phyloP scores from a whole-genome alignment of 2,888 invertebrate genomes.

The Sminthurides aquaticus region DNA sequence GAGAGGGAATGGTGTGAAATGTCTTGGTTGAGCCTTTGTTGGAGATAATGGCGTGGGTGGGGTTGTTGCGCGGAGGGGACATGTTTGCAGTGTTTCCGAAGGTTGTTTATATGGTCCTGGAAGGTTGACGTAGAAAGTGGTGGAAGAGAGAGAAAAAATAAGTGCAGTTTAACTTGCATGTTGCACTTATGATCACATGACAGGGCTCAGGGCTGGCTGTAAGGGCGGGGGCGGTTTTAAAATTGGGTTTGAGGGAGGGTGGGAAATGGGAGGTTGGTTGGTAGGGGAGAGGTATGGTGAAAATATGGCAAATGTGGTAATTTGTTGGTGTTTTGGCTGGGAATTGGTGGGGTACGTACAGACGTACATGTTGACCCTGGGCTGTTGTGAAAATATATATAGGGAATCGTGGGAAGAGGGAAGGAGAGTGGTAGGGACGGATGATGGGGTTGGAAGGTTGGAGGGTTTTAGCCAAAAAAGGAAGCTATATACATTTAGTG shows the following conservation, averaged over 20 bases:
- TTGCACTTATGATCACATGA: not conserved
- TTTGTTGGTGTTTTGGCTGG: not conserved
- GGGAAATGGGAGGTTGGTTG: not conserved
- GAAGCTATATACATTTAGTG: not conserved
- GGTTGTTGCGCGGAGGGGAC: not conserved
- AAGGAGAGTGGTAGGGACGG: not conserved
- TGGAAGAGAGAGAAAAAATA: too few species aligned
- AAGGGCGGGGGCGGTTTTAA: not conserved
- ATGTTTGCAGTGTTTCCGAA: conserved; percentile 1
- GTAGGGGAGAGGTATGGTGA: not conserved
- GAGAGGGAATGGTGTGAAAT: conserved; percentile 6
- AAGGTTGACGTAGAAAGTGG: too few species aligned
- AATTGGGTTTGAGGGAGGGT: not conserved
- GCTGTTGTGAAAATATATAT: not conserved
- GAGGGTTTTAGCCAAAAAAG: not conserved
- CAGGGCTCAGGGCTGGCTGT: not conserved
- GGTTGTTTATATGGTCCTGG: not conserved
- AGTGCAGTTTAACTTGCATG: too few species aligned
- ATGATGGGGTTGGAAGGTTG: not conserved
- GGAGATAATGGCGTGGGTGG: conserved; percentile 6
- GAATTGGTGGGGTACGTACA: too few species aligned
- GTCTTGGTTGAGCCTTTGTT: not conserved
- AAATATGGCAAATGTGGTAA: conserved; percentile 7
- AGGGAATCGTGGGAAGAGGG: not conserved
- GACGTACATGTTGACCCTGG: not conserved